Base-by-base conservation (phyloP, 2,113 vertebrate species). In the Lepus europaeus region DNA sequence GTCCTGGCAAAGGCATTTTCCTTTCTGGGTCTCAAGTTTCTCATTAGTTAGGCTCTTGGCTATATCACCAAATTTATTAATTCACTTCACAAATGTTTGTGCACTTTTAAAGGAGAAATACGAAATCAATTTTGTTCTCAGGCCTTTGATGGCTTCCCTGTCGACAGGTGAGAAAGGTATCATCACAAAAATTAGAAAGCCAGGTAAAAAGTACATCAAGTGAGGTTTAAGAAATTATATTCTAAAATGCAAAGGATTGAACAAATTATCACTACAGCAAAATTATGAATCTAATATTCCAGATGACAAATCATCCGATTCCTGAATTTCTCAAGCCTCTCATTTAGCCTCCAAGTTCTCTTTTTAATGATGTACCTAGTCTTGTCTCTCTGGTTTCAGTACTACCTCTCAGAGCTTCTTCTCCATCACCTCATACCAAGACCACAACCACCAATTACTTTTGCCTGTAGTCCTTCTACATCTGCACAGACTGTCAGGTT, bases 281-380 rank as follows among this genome's bases (percentile, higher is more conserved):
- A 29, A 25, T 81, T n/a, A 10, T 72, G 63, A 64, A 2, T 69
- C 29, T 70, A 63, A 39, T 51, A n/a, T 9, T 73, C 27, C 14
- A 27, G 10, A 29, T 51, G 22, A 51, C 22, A 86, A 68, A 68
- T 72, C 36, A 74, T 53, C 39, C 74, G 31, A 76, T 33, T 51
- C 80, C 13, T 68, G 10, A 33, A 87, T 8, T 5, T 74, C 64
- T 27, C 22, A 20, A 14, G 22, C 11, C 12, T 59, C 22, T 33
- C 16, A 81, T 56, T 84, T 87, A 27, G 11, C 81, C 73, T 91
- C 53, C 59, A 78, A 66, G 78, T 66, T 85, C 25, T 92, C 49
- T 91, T 64, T 31, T 20, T 63, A 61, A 61, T 64, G 6, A 12
- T 0, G 39, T 68, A 1, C 20, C 33, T 64, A 6, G 17, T 74